These are phyloP conservation scores for Agrypnia vestita DNA, from an alignment of 1,140 invertebrate species.

Conservation along the genomic window DNA sequence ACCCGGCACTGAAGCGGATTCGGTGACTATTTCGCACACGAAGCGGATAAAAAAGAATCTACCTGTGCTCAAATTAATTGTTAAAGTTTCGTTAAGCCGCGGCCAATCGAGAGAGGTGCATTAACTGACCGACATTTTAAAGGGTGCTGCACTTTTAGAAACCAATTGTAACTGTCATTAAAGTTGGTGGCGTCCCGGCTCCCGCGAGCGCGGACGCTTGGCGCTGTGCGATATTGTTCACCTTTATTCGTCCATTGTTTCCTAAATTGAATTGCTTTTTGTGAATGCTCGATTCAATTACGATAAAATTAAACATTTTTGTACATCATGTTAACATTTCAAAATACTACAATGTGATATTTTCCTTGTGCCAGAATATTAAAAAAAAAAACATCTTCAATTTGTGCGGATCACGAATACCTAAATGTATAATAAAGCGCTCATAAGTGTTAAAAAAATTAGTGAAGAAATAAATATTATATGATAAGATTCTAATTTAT, in stretches of 20 bases:
- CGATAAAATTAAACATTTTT: constrained; percentile 2
- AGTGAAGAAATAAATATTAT: no score
- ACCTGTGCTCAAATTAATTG: constrained; percentile 48
- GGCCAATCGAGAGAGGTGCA: constrained; percentile 4
- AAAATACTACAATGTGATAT: no score
- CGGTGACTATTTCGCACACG: not conserved
- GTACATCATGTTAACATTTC: no score
- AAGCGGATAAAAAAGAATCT: constrained; percentile 21
- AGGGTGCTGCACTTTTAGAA: constrained; percentile 42
- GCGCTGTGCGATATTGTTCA: not conserved
- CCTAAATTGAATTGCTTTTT: constrained; percentile 13
- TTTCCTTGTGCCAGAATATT: no score
- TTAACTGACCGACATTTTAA: constrained; percentile 23
- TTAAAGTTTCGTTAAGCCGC: constrained; percentile 42
- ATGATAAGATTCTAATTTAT: no score
- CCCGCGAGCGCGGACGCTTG: not conserved
- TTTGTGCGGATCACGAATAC: no score
- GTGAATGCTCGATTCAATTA: constrained; percentile 17
- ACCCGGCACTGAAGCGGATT: no score
- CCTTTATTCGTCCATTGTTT: not conserved
- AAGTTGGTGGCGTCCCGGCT: constrained; percentile 36
- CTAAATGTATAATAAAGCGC: no score
- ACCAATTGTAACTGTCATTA: constrained; percentile 56
- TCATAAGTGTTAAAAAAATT: no score
- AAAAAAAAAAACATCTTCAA: no score